These are phyloP conservation scores for Drosophila rellima DNA, from an alignment of 2,888 invertebrate species.

Conservation along the genomic window DNA sequence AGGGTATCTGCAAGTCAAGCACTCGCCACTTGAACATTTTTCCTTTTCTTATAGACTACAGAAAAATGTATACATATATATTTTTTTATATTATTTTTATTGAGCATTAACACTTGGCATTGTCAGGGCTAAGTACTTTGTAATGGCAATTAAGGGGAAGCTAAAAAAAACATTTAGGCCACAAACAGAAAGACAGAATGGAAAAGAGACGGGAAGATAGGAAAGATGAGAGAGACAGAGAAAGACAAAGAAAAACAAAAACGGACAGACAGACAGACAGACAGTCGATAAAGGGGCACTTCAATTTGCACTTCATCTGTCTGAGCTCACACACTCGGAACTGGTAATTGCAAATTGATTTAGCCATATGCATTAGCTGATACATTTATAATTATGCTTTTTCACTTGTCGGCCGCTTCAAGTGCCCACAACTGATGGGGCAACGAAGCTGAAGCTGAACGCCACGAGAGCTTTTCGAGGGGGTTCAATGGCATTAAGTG, in stretches of 20 bases:
- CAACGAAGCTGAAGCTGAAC: no score
- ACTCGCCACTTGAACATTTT: not conserved
- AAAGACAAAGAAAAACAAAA: not conserved
- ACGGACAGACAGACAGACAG: not conserved
- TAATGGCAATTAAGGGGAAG: conserved; percentile 69
- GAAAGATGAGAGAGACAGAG: not conserved
- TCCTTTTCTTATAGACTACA: no score
- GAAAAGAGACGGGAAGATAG: not conserved
- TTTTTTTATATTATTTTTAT: conserved; percentile 6
- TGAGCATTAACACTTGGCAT: conserved; percentile 52
- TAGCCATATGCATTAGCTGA: conserved; percentile 73
- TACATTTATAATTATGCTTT: conserved; percentile 72
- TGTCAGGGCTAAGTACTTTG: conserved; percentile 60
- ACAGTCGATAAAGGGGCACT: conserved; percentile 51
- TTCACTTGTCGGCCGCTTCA: conserved; percentile 58
- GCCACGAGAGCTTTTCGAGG: no score
- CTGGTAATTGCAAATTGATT: conserved; percentile 76
- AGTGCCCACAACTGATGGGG: conserved; percentile 43
- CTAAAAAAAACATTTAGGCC: conserved; percentile 54
- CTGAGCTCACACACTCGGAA: conserved; percentile 16
- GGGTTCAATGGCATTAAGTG: conserved; percentile 47
- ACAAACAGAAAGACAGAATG: conserved; percentile 9
- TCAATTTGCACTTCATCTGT: conserved; percentile 76
- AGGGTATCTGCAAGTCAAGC: not conserved
- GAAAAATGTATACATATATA: no score